Evolutionary conservation across 2,888 invertebrate species (phyloP), one percentile per base, ranked within the genome.

Genomic region (Apamea epomidion): DNA sequence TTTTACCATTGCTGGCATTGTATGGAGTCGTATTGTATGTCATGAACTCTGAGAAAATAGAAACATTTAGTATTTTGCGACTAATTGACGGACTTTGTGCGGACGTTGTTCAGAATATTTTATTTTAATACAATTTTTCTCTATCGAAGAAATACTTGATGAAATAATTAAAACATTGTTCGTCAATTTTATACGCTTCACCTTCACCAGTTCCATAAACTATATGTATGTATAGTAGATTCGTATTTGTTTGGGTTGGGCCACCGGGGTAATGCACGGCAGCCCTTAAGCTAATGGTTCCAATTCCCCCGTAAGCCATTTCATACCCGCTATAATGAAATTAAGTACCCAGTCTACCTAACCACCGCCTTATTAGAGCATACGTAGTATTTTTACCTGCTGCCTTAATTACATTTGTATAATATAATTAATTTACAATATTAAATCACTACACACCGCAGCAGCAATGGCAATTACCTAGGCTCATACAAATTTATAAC

Each of bases 241-340:
- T 78, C 62, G 69, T 83, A 88, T 85, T 89, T 85, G 73, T 86
- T 78, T 88, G 90, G 92, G 92, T 90, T 90, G 89, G 91, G 89
- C 87, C 80, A 79, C 81, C 79, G 83, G 84, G 82, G 75, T 88
- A 80, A 80, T 84, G 79, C 84, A 84, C 84, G 82, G 71, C 60
- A 83, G 67, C 78, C 87, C 80, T 82, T 89, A 86, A 81, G 76
- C 83, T 86, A 84, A 86, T 85, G 84, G 86, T 90, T 90, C 87
- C 82, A 90, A 91, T 92, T 91, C 90, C 90, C 90, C 76, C 76
- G 81, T 87, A 90, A 85, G 81, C 89, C 85, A 85, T 90, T 91
- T 85, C 69, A 83, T 69, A 67, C 76, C 81, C 58, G 29, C 69
- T 68, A 48, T 80, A 74, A 77, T 73, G 78, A 87, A 84, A 81